Evolutionary conservation across 2,888 invertebrate species (phyloP), one percentile per base, ranked within the genome.

Genomic region (Nephrotoma appendiculata): DNA sequence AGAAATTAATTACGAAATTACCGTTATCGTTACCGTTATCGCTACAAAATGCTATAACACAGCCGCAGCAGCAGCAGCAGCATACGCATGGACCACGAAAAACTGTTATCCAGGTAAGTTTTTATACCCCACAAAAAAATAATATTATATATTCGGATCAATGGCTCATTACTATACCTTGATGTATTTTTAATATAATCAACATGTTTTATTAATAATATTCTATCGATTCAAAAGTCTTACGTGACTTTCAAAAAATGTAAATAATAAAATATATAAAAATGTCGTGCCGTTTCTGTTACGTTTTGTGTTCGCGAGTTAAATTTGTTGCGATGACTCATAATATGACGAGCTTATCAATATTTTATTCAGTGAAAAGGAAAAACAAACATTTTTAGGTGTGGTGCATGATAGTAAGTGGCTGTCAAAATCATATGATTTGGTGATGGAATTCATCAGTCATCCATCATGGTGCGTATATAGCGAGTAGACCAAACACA

Each of bases 11-110:
- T 88, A 91, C 92, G 87, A 92, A 92, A 88, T 91, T 92, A 88
- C 92, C 93, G 88, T 89, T 93, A 89, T 89, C 93, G 90, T 89
- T 92, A 88, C 91, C 92, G 89, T 89, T 91, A 89, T 90, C 91
- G 71, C 87, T 90, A 86, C 90, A 90, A 87, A 88, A 89, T 86
- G 89, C 90, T 71, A 89, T 90, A 87, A 89, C 90, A 87, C 90
- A 91, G 88, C 91, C 90, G 87, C 90, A 91, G 88, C 90, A 91
- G 19, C 19, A 19, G 19, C 19, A 19, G 88, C 91, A 91, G 88
- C 90, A 91, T 87, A 90, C 89, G 87, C 90, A 91, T 88, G 90
- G 90, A 88, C 91, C 91, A 87, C 89, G 91, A 57, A 92, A 92
- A 90, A 92, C 92, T 89, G 91, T 91, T 88, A 92, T 91, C 88